A percentile compares a stretch with the other conserved stretches of the same genome.
Conservation (phyloP, 2,113 vertebrate genomes). For the Globicephala melas region DNA sequence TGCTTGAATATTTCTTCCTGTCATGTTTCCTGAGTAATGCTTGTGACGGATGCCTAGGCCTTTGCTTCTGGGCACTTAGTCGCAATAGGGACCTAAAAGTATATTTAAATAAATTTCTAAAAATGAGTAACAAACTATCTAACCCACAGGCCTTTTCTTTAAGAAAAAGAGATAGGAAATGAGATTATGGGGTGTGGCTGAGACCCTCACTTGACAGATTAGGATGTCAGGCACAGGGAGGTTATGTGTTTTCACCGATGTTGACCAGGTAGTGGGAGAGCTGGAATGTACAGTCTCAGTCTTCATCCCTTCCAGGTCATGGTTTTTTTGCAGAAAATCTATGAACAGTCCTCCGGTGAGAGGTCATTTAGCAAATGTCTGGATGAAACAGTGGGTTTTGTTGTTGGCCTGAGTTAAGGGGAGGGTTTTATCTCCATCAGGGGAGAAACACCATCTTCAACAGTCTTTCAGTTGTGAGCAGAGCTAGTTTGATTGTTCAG, state of each 20-base stretch:
- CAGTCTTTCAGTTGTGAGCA: conserved; percentile 76
- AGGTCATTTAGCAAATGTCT: background rate
- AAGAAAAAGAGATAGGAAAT: background rate
- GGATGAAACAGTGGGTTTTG: background rate
- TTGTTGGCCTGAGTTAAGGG: background rate
- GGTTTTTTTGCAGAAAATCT: background rate
- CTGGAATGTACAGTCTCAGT: background rate
- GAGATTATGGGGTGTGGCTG: background rate
- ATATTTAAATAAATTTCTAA: background rate
- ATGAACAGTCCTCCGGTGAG: background rate
- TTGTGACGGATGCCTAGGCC: background rate
- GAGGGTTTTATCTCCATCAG: background rate
- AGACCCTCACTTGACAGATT: background rate
- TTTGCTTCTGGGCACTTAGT: background rate
- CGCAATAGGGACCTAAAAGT: background rate
- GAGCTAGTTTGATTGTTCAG: conserved; percentile 70
- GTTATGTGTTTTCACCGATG: background rate
- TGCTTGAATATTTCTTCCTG: background rate
- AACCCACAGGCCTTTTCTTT: background rate
- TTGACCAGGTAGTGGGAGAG: background rate
- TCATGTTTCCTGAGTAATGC: background rate
- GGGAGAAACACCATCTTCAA: conserved; percentile 67
- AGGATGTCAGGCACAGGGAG: background rate
- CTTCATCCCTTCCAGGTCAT: background rate
- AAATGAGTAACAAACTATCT: background rate